Evolutionary conservation across 2,888 invertebrate genomes (phyloP).

Genomic region (Uloborus plumipes): DNA sequence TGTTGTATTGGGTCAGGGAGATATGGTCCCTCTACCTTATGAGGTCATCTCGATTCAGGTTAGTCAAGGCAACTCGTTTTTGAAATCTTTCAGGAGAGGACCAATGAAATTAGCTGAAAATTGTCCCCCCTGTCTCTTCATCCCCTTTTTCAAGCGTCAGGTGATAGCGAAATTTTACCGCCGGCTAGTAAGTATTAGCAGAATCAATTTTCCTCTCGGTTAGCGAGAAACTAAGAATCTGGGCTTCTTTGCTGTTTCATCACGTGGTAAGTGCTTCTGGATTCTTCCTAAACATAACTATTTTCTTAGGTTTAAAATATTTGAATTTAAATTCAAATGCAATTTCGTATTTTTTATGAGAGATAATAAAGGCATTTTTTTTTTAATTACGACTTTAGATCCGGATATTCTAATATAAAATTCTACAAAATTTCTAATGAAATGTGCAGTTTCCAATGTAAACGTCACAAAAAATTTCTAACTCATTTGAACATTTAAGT

Average conservation of each 20-base stretch:
- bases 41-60: conserved; percentile 54
- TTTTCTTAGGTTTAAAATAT: too few relatives aligned
- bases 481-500: too few relatives aligned
- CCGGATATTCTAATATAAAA: too few relatives aligned
- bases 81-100: conserved; percentile 38
- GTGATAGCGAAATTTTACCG: conserved; percentile 29
- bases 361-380: too few relatives aligned
- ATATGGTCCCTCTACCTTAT: conserved; percentile 52
- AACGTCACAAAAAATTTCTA: too few relatives aligned
- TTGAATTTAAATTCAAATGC: too few relatives aligned
- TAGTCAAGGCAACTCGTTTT: conserved; percentile 50
- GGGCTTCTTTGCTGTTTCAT: conserved; percentile 5
- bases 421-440: too few relatives aligned
- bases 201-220: conserved; percentile 15
- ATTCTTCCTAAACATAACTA: too few relatives aligned
- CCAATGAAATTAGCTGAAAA: conserved; percentile 53
- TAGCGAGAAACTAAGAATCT: conserved; percentile 21
- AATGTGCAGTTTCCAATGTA: too few relatives aligned
- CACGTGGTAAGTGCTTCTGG: too few relatives aligned
- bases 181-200: conserved; percentile 17
- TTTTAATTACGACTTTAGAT: too few relatives aligned
- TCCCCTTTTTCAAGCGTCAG: conserved; percentile 32
- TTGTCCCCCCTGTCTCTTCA: conserved; percentile 18
- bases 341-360: too few relatives aligned
- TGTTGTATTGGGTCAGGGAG: conserved; percentile 53